These are phyloP conservation scores for Mareca strepera DNA, from an alignment of 2,797 vertebrate genomes.

Conservation along the genomic window DNA sequence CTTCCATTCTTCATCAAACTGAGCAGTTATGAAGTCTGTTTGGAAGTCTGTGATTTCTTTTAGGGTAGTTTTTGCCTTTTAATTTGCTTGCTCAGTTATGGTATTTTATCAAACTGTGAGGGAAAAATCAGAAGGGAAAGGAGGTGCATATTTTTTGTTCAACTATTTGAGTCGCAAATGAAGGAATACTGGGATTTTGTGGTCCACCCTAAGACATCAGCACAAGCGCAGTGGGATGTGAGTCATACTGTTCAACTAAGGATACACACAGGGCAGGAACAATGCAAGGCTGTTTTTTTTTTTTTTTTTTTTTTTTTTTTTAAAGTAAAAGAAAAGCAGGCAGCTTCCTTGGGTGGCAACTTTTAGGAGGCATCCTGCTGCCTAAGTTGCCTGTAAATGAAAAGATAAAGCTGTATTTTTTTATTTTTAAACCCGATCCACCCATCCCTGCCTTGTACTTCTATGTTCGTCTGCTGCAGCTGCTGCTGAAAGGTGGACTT, in stretches of 20 bases:
- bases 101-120: not conserved
- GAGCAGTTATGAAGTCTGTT: not conserved
- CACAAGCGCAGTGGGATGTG: not conserved
- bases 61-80: not conserved
- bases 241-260: rapidly evolving
- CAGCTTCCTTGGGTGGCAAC: not conserved
- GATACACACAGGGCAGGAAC: not conserved
- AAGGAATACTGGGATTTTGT: not conserved
- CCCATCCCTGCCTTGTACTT: not conserved
- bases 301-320: too few species aligned
- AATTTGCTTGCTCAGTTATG: not conserved
- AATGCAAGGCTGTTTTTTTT: not conserved
- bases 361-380: not conserved
- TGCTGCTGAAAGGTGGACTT: not conserved
- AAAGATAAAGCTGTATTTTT: not conserved
- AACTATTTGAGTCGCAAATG: not conserved
- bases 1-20: not conserved
- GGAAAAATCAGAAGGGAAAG: not conserved
- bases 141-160: too few species aligned
- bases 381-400: rapidly evolving
- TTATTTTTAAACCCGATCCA: not conserved
- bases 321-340: not conserved
- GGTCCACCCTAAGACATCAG: not conserved
- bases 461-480: not conserved
- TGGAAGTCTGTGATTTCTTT: not conserved